Conservation (phyloP, 2,113 vertebrate genomes). For the Trogon melanurus region DNA sequence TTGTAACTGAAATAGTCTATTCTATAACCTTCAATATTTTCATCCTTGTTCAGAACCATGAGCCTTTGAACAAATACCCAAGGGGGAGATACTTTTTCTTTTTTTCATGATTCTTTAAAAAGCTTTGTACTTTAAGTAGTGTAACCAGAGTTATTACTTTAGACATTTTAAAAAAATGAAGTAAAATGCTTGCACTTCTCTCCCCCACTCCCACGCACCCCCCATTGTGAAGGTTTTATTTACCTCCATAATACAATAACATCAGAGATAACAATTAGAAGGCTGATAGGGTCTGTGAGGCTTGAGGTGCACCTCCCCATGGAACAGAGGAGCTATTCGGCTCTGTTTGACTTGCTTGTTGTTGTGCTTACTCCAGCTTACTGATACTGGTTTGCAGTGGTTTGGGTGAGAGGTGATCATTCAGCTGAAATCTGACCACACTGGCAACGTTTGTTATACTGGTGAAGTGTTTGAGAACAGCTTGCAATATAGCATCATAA, state of each 20-base stretch:
- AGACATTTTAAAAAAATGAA: not conserved
- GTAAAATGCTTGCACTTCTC: not conserved
- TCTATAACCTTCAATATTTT: not conserved
- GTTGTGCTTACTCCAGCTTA: not conserved
- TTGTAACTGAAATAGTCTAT: not conserved
- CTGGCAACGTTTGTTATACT: not conserved
- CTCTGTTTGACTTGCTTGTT: not conserved
- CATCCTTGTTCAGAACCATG: not conserved
- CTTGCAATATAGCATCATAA: not conserved
- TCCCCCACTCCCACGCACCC: rapidly evolving
- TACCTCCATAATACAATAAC: not conserved
- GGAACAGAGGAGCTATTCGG: not conserved
- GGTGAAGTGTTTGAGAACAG: not conserved
- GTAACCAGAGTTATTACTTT: not conserved
- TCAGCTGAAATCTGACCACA: not conserved
- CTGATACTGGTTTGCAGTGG: not conserved
- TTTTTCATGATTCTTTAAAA: not conserved
- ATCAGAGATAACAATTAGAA: not conserved
- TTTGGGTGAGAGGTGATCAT: not conserved
- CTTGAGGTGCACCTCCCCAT: not conserved
- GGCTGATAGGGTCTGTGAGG: not conserved
- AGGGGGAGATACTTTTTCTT: not conserved
- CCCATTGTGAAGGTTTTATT: not conserved
- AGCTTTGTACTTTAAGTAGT: not conserved
- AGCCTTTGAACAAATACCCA: not conserved